These are phyloP conservation scores for Pseudochromis fuscus DNA, from an alignment of 2,797 vertebrate species.

Conservation along the genomic window DNA sequence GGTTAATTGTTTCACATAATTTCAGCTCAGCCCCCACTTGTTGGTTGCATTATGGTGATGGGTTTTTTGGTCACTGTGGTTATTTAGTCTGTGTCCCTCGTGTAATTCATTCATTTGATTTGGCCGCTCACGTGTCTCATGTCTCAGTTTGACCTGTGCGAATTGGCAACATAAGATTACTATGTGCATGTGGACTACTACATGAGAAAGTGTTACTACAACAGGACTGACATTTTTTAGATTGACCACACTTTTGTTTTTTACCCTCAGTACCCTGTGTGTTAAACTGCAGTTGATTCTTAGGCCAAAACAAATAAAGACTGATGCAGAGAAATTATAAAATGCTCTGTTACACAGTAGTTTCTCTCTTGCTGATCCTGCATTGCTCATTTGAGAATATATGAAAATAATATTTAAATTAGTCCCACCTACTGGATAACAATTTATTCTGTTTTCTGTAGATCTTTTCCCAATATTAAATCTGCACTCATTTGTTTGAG, in stretches of 20 bases:
- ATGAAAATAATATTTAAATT: neutral
- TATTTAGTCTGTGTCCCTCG: constrained; percentile 8
- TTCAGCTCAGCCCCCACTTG: constrained; percentile 32
- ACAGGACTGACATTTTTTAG: neutral
- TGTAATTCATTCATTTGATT: constrained; percentile 27
- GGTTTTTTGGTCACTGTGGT: constrained; percentile 23
- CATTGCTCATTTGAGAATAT: neutral
- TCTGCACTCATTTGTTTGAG: neutral
- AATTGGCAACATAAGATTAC: constrained; percentile 10
- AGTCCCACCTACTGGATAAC: neutral
- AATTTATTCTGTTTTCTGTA: too few relatives aligned
- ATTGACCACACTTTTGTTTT: too few relatives aligned
- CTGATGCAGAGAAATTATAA: neutral
- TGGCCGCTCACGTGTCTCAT: constrained; percentile 27
- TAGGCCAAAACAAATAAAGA: neutral
- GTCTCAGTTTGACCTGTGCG: constrained; percentile 18
- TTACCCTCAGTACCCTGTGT: neutral
- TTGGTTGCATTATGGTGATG: constrained; percentile 37
- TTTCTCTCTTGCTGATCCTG: neutral
- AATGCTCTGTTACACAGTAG: neutral
- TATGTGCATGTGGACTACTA: constrained; percentile 15
- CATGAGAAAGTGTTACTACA: neutral
- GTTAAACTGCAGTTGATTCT: neutral
- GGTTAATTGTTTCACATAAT: constrained; percentile 34
- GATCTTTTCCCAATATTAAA: neutral